Base-by-base conservation (phyloP, 2,888 invertebrate genomes). In the Odontocolon sp. region DNA sequence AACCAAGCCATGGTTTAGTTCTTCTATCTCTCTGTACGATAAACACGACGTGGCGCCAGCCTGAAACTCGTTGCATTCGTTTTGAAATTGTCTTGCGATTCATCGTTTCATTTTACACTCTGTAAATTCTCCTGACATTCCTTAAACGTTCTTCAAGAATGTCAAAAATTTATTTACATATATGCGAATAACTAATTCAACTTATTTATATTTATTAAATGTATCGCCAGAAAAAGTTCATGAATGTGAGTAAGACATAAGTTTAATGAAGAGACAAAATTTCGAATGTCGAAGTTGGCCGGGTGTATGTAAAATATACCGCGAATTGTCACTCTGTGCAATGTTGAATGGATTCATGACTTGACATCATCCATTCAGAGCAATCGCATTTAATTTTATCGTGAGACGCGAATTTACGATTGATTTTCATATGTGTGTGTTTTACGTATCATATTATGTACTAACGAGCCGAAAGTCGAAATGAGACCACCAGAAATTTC, bases 351-450 rank as follows among this genome's bases (percentile, higher is more conserved):
- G 40, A 16, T 61, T 63, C 54, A 31, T 38, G 54, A 64, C 33
- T 33, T 26, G 23, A 16, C 45, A 33, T 38, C 54, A 45, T 59
- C 57, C 40, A 31, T 14, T n/a, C 11, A 50, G 45, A 18, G 14
- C 59, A 42, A 18, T 59, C 57, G 42, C 31, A 76, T 67, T 71
- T 21, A 61, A 59, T 61, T 71, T 70, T 61, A 67, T 54, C 70
- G 76, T 67, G 59, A 66, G 70, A 59, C 59, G 31, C 66, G 26
- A 61, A 45, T 54, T 47, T 31, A 11, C 47, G 47, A 67, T 76
- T 67, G 47, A 54, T 71, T 56, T 36, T 54, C 54, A 54, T 69
- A 28, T 28, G 14, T 16, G n/a, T 36, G 23, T 16, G 28, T 23
- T 6, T 71, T 54, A 33, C 33, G 47, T 16, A 45, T 59, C 31